Evolutionary conservation across 1,140 invertebrate genomes (phyloP), one percentile per base, ranked within the genome.

Genomic region (Hermetia illucens): DNA sequence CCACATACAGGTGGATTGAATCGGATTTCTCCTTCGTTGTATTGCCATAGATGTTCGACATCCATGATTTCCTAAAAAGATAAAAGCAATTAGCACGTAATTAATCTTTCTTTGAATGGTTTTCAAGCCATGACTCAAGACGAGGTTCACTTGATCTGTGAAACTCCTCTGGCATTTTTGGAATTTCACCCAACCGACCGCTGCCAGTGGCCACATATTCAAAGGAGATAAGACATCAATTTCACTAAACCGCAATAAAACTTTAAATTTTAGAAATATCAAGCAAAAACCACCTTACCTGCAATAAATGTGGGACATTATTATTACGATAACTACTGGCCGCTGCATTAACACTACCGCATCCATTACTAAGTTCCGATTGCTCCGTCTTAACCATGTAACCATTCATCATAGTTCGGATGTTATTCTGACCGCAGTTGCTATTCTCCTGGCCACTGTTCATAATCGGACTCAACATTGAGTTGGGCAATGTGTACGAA

Each of bases 21-120:
- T 41, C 70, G 62, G 31, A 77, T 54, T 47, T 77, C 74, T 5
- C 66, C 66, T 58, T 86, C 82, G 47, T 81, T 88, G 60, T 85
- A 88, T 55, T 89, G 84, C 88, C 88, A 92, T 18, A 91, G 69
- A 62, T 91, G 86, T 57, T 92, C 88, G 44, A 91, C 88, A 58
- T 89, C 83, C 81, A 91, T 87, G 63, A 92, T 92, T 69, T 91
- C 85, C 73, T 90, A 61, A n/a, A n/a, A n/a, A n/a, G n/a, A n/a
- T n/a, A n/a, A n/a, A n/a, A n/a, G n/a, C n/a, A n/a, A n/a, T n/a
- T n/a, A n/a, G n/a, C n/a, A n/a, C n/a, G n/a, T n/a, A n/a, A n/a
- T n/a, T n/a, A n/a, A n/a, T n/a, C n/a, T n/a, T n/a, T n/a, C n/a
- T n/a, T n/a, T n/a, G n/a, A n/a, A n/a, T n/a, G n/a, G n/a, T n/a